These are phyloP conservation scores for Scaptomyza polygonia DNA, from an alignment of 2,888 invertebrate species.

Conservation along the genomic window DNA sequence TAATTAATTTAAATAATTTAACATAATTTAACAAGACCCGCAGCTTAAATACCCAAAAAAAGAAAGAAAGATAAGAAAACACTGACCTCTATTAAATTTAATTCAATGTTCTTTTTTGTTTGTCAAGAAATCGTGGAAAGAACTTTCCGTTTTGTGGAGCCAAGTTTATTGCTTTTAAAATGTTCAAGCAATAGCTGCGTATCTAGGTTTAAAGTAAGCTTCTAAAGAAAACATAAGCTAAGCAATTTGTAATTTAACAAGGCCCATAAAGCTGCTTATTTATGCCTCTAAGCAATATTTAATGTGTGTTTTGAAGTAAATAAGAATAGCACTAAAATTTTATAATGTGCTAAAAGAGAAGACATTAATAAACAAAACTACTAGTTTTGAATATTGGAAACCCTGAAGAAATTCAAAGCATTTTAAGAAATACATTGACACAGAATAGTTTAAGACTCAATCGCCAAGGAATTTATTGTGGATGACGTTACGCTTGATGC, in stretches of 20 bases:
- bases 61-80: too few species aligned
- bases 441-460: background rate
- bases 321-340: too few species aligned
- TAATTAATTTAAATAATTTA: constrained; percentile 43
- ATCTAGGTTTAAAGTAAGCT: background rate
- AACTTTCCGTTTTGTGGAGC: constrained; percentile 11
- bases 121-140: background rate
- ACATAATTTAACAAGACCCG: constrained; percentile 36
- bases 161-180: constrained; percentile 4
- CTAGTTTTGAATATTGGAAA: background rate
- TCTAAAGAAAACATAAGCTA: background rate
- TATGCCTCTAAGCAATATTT: background rate
- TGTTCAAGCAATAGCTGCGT: background rate
- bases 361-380: too few species aligned
- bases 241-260: background rate
- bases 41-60: constrained; percentile 11
- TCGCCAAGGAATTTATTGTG: background rate
- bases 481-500: background rate
- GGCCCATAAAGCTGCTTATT: background rate
- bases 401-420: background rate
- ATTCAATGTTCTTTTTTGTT: constrained; percentile 48
- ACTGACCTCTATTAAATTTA: constrained; percentile 63
- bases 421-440: too few species aligned
- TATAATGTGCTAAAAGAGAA: too few species aligned
- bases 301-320: background rate